These are phyloP conservation scores for Ctenochaetus hawaiiensis DNA, from an alignment of 2,797 vertebrate genomes.

Conservation along the genomic window DNA sequence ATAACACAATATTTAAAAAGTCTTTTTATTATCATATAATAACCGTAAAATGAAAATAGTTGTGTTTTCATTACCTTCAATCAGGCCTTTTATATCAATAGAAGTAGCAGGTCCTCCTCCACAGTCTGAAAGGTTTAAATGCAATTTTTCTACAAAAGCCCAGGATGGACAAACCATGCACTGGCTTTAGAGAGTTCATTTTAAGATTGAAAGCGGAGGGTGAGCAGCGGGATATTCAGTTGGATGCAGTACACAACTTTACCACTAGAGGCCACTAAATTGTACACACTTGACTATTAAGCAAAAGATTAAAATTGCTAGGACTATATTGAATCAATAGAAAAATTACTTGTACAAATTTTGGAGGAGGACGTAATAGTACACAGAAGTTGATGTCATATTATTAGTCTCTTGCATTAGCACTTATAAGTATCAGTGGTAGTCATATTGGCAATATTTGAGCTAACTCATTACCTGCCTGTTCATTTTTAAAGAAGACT, in stretches of 20 bases:
- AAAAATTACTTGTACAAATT: too few relatives aligned
- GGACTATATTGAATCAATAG: too few relatives aligned
- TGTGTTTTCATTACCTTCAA: too few relatives aligned
- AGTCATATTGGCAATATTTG: neutral
- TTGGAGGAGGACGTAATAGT: neutral
- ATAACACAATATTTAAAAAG: too few relatives aligned
- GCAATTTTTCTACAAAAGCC: neutral
- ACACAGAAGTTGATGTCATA: neutral
- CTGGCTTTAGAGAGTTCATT: too few relatives aligned
- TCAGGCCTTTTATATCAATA: too few relatives aligned
- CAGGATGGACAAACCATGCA: neutral
- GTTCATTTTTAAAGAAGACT: slow-evolving; percentile 38
- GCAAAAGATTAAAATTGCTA: neutral
- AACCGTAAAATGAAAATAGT: too few relatives aligned
- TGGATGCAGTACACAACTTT: neutral
- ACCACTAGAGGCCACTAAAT: neutral
- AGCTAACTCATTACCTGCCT: slow-evolving; percentile 10
- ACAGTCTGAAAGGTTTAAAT: neutral
- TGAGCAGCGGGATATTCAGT: too few relatives aligned
- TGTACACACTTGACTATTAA: neutral
- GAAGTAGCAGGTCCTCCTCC: too few relatives aligned
- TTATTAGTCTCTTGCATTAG: slow-evolving; percentile 1
- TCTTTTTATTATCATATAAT: too few relatives aligned
- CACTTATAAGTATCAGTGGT: neutral
- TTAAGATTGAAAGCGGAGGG: too few relatives aligned